phyloP scores from a whole-genome alignment of 1,140 invertebrate species.

The Gryllus bimaculatus region DNA sequence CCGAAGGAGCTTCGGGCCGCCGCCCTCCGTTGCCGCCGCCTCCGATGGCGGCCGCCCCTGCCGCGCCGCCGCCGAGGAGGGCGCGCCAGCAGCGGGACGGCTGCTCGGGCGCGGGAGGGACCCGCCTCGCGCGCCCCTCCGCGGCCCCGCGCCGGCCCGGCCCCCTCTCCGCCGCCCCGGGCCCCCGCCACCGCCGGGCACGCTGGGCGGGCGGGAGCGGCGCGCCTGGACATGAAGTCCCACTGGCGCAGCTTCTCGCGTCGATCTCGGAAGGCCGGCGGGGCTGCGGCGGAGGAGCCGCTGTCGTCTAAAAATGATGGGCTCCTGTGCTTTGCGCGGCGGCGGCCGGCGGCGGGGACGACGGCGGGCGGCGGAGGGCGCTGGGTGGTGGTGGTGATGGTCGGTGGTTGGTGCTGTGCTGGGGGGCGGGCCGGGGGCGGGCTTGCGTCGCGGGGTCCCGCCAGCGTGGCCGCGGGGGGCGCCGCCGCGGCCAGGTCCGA shows the following conservation, averaged over 20 bases:
- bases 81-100: neutral
- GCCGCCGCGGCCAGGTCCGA: too few species aligned
- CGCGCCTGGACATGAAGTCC: slow-evolving; percentile 60
- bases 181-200: neutral
- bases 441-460: neutral
- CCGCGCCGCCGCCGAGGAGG: too few species aligned
- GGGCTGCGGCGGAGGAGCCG: slow-evolving; percentile 24
- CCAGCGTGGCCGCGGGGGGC: neutral
- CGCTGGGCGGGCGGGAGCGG: neutral
- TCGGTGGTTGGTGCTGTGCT: neutral
- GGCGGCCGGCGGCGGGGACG: neutral
- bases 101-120: too few species aligned
- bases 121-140: neutral
- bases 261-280: slow-evolving; percentile 57
- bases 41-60: neutral
- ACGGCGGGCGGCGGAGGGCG: too few species aligned
- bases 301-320: slow-evolving; percentile 46
- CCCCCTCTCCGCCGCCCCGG: neutral
- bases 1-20: too few species aligned
- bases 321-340: too few species aligned
- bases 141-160: neutral
- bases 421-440: too few species aligned
- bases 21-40: too few species aligned
- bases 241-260: slow-evolving; percentile 75
- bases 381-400: too few species aligned